Evolutionary conservation across 2,797 vertebrate genomes (phyloP).

Genomic region (Gadopsis marmoratus): DNA sequence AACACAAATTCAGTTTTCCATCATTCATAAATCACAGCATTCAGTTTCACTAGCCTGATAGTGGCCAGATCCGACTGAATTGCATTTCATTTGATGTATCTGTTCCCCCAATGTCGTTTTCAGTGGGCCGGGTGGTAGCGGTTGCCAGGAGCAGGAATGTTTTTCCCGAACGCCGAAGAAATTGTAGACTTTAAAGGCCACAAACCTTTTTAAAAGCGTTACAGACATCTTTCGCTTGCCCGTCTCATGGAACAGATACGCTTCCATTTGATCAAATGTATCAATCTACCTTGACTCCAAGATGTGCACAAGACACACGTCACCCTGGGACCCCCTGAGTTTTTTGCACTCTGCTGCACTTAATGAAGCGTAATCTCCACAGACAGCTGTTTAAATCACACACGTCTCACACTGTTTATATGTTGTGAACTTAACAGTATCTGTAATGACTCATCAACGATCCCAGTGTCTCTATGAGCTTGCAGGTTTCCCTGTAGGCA

Average conservation of each 20-base stretch:
- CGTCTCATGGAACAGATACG: neutral
- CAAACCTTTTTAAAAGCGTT: no score
- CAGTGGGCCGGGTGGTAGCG: neutral
- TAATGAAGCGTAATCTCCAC: no score
- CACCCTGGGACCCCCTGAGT: no score
- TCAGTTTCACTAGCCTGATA: neutral
- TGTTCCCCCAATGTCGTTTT: neutral
- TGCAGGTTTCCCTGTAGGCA: no score
- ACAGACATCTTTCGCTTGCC: no score
- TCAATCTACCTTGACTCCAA: neutral
- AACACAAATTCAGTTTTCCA: neutral
- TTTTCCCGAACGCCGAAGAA: neutral
- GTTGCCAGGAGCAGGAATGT: neutral
- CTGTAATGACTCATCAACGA: neutral
- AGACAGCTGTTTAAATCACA: no score
- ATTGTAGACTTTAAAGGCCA: neutral
- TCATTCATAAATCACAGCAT: neutral
- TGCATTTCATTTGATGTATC: neutral
- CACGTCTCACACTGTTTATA: neutral
- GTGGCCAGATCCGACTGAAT: neutral
- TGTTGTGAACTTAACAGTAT: neutral
- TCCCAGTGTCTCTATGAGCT: neutral
- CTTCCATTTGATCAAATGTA: neutral
- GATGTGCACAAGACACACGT: no score
- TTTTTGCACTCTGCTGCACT: no score